Conservation (phyloP, 2,113 vertebrate genomes). For the Rhea americana region DNA sequence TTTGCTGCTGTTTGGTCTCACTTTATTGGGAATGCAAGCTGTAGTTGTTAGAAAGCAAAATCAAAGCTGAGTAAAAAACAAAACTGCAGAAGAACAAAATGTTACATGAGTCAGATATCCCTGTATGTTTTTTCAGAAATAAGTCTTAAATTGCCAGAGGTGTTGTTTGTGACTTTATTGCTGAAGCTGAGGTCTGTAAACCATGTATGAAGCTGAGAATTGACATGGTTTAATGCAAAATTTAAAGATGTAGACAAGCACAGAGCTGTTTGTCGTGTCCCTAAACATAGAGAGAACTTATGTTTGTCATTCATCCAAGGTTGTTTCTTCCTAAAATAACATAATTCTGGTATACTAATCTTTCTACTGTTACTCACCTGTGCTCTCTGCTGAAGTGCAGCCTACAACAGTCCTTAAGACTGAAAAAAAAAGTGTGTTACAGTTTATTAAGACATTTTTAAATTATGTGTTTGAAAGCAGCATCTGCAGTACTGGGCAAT, state of each 20-base stretch:
- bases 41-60: neutral
- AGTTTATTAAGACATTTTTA: neutral
- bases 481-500: neutral
- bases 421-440: neutral
- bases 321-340: no score
- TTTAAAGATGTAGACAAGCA: neutral
- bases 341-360: neutral
- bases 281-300: neutral
- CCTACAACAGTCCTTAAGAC: neutral
- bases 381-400: neutral
- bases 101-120: neutral
- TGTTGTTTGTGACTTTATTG: neutral
- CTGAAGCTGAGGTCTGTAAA: slow-evolving; percentile 3
- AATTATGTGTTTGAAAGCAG: neutral
- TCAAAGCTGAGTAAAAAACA: neutral
- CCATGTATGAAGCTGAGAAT: neutral
- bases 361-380: neutral
- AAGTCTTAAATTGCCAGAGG: neutral
- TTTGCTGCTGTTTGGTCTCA: neutral
- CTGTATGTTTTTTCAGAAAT: neutral
- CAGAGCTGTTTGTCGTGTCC: neutral
- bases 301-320: neutral
- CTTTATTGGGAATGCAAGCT: neutral
- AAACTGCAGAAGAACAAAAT: neutral
- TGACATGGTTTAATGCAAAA: neutral